Conservation (phyloP, 1,140 invertebrate genomes). For the Apis dorsata region DNA sequence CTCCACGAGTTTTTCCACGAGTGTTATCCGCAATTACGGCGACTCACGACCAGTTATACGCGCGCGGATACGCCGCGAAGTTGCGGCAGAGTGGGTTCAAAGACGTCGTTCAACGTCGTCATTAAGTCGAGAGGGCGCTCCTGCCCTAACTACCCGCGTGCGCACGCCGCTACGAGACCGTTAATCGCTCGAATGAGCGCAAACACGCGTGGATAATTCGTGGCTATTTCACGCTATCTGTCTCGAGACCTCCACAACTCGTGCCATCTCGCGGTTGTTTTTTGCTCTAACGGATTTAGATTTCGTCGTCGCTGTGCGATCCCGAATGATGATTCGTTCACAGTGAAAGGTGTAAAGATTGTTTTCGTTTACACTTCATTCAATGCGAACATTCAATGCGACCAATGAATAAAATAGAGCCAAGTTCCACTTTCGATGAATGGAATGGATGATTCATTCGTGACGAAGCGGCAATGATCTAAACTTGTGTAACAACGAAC, state of each 20-base stretch:
- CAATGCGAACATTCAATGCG: too few relatives aligned
- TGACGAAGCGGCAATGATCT: too few relatives aligned
- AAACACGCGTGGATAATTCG: slow-evolving; percentile 21
- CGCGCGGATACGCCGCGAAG: neutral
- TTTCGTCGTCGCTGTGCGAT: too few relatives aligned
- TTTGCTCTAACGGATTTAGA: neutral
- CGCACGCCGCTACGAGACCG: neutral
- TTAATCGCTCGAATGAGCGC: slow-evolving; percentile 38
- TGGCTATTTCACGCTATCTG: slow-evolving; percentile 7
- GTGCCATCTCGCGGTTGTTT: neutral
- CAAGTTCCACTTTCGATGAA: too few relatives aligned
- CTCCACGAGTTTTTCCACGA: slow-evolving; percentile 36
- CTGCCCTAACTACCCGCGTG: slow-evolving; percentile 19
- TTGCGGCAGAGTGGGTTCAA: neutral
- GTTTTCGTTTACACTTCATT: too few relatives aligned
- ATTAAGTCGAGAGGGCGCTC: slow-evolving; percentile 38
- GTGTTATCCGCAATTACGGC: slow-evolving; percentile 34
- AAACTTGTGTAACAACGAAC: too few relatives aligned
- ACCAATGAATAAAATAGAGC: too few relatives aligned
- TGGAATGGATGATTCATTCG: too few relatives aligned
- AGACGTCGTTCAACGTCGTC: slow-evolving; percentile 44
- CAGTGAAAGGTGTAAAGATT: too few relatives aligned
- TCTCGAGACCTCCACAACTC: neutral
- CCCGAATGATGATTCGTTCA: too few relatives aligned
- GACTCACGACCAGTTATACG: slow-evolving; percentile 26